Conservation (phyloP, 2,113 vertebrate genomes). For the Chamaetylas fuelleborni region DNA sequence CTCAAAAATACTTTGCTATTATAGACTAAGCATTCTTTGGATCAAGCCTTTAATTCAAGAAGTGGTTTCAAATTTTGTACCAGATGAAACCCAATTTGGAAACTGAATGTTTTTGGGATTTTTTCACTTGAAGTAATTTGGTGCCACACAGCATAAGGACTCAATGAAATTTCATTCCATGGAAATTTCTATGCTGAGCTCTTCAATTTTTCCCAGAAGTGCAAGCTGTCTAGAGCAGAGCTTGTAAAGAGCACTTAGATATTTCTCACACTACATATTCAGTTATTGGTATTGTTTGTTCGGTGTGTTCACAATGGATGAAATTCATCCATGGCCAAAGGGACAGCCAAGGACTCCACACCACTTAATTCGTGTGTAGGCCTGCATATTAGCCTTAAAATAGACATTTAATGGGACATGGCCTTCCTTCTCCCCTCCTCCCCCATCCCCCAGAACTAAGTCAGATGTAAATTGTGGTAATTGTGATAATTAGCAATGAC, state of each 20-base stretch:
- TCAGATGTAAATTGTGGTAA: neutral
- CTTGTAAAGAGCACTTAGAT: neutral
- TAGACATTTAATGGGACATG: neutral
- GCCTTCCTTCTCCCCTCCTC: neutral
- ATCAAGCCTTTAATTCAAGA: neutral
- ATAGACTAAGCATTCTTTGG: neutral
- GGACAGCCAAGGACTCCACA: neutral
- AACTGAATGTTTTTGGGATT: neutral
- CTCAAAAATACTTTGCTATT: neutral
- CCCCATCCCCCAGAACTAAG: neutral
- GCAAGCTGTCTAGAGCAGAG: neutral
- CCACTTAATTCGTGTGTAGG: neutral
- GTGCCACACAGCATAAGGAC: neutral
- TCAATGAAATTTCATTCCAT: neutral
- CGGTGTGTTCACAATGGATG: neutral
- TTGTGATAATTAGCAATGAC: neutral
- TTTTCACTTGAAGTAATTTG: neutral
- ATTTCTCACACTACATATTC: neutral
- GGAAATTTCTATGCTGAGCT: neutral
- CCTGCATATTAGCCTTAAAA: neutral
- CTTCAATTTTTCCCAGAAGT: neutral
- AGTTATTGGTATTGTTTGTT: neutral
- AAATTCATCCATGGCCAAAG: neutral
- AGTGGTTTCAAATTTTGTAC: neutral
- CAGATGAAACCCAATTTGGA: neutral